Percentiles rank a stretch among this genome's conserved stretches.
Evolutionary conservation across 2,113 vertebrate species (phyloP).

Genomic region (Triplophysa tibetana): DNA sequence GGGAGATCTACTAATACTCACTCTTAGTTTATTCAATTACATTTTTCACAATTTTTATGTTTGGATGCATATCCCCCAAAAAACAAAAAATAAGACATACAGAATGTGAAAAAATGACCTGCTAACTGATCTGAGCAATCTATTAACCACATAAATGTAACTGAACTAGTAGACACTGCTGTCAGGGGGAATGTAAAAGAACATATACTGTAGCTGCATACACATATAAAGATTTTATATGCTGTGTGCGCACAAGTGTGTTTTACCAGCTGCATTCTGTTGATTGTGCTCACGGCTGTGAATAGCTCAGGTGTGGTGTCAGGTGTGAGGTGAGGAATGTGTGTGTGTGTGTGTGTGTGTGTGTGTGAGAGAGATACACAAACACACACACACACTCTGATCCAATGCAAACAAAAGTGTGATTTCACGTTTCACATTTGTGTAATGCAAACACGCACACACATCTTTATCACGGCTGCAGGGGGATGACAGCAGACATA

Average conservation of each 20-base stretch:
- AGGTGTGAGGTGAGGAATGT: constrained; percentile 5
- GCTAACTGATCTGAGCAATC: not conserved
- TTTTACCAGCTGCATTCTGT: not conserved
- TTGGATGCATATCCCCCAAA: not conserved
- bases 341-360: constrained; percentile 12
- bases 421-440: no score
- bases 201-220: not conserved
- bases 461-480: no score
- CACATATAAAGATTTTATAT: not conserved
- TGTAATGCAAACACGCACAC: no score
- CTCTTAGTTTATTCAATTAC: no score
- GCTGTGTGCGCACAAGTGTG: not conserved
- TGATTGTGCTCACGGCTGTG: not conserved
- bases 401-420: not conserved
- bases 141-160: not conserved
- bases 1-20: no score
- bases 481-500: no score
- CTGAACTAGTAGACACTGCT: not conserved
- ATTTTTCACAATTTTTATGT: no score
- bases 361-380: not conserved
- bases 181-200: no score
- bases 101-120: not conserved
- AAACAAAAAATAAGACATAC: not conserved
- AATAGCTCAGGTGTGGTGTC: constrained; percentile 18
- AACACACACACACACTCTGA: not conserved